A percentile compares a stretch with the other conserved stretches of the same genome.
These are phyloP conservation scores for Polietes domitor DNA, from an alignment of 2,888 invertebrate genomes.

Conservation along the genomic window DNA sequence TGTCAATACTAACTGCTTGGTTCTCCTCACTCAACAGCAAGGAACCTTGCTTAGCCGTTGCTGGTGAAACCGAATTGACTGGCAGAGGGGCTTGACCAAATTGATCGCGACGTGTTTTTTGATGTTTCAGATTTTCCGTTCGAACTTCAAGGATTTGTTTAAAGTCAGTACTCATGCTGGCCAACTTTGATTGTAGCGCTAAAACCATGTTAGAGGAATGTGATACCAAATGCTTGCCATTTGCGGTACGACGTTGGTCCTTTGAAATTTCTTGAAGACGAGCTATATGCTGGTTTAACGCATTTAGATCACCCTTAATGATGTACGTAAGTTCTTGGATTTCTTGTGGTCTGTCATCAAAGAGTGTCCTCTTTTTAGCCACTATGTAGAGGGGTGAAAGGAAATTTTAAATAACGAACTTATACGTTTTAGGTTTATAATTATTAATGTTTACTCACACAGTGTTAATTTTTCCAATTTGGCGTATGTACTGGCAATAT, in stretches of 20 bases:
- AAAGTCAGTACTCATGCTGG: constrained; percentile 98
- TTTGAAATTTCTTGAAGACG: constrained; percentile 91
- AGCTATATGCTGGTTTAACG: constrained; percentile 98
- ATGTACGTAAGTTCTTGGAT: constrained; percentile 98
- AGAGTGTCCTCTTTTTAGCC: constrained; percentile 98
- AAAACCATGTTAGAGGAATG: constrained; percentile 96
- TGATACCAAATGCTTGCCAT: constrained; percentile 91
- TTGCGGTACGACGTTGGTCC: constrained; percentile 84
- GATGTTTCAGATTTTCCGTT: constrained; percentile 98
- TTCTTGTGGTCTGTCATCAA: constrained; percentile 97
- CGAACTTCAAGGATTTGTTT: constrained; percentile 98
- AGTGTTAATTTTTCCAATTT: constrained; percentile 98
- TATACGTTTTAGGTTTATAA: neutral
- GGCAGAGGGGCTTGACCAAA: constrained; percentile 84
- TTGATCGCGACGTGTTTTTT: constrained; percentile 95
- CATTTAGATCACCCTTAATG: constrained; percentile 97
- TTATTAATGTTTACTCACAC: constrained; percentile 85
- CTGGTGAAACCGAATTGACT: constrained; percentile 83
- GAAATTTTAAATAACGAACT: neutral
- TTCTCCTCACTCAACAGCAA: constrained; percentile 83
- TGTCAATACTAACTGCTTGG: constrained; percentile 92
- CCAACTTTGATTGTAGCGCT: constrained; percentile 95
- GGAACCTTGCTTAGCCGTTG: constrained; percentile 81
- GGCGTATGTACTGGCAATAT: constrained; percentile 96
- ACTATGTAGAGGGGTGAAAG: constrained; percentile 82